A percentile compares a stretch with the other conserved stretches of the same genome.
phyloP scores from a whole-genome alignment of 2,113 vertebrate genomes.

The Lophotis ruficrista region DNA sequence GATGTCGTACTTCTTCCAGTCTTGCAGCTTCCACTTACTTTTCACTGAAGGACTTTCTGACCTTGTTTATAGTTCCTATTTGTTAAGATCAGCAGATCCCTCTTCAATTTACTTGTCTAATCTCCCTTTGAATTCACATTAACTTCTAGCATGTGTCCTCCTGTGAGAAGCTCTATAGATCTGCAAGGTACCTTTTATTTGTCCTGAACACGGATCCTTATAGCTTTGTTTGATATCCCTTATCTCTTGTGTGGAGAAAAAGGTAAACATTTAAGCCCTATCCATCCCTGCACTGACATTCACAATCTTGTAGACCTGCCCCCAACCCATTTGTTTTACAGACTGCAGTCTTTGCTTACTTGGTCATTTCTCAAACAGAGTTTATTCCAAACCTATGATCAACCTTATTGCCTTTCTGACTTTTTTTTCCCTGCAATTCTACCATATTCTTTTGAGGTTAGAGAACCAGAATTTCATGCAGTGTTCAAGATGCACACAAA shows the following conservation, averaged over 20 bases:
- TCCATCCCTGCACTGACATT: not conserved
- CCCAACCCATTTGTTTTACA: not conserved
- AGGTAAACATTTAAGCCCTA: not conserved
- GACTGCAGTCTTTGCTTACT: not conserved
- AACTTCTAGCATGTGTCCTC: not conserved
- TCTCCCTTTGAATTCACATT: not conserved
- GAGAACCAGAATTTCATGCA: not conserved
- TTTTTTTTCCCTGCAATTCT: not conserved
- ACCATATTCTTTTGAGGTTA: not conserved
- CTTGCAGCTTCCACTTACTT: not conserved
- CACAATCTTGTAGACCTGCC: not conserved
- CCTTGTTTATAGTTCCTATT: not conserved
- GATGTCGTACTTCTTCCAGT: not conserved
- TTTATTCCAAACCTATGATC: not conserved
- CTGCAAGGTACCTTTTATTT: not conserved
- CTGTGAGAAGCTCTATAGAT: not conserved
- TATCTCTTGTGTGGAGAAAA: not conserved
- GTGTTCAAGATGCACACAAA: not conserved
- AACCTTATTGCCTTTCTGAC: not conserved
- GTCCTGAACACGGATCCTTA: not conserved
- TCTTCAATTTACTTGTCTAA: not conserved
- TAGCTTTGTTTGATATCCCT: not conserved
- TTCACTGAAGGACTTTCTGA: not conserved
- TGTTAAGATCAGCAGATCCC: not conserved
- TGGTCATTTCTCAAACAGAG: not conserved